These are phyloP conservation scores for Globodera rostochiensis DNA, from an alignment of 1,140 invertebrate species.

Conservation along the genomic window DNA sequence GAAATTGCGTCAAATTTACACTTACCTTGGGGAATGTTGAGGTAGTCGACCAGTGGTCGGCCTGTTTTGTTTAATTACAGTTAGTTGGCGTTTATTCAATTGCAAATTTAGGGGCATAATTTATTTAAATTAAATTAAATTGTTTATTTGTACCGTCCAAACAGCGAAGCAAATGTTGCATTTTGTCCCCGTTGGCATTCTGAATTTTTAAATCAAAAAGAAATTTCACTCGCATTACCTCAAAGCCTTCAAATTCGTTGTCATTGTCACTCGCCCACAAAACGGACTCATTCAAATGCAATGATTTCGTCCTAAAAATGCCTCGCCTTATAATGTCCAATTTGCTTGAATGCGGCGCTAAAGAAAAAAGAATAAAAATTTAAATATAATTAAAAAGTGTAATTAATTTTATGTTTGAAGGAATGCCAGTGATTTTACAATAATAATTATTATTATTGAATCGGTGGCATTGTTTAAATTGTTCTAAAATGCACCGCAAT, in stretches of 20 bases:
- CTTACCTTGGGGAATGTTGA: neutral
- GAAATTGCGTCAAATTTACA: neutral
- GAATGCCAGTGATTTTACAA: too few species aligned
- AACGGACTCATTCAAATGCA: neutral
- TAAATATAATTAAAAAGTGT: neutral
- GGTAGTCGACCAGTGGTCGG: neutral
- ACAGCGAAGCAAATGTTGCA: neutral
- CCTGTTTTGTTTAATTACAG: neutral
- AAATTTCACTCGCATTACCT: neutral
- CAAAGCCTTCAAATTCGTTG: neutral
- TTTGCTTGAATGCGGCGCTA: neutral
- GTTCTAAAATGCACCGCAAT: conserved; percentile 6
- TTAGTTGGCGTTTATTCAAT: too few species aligned
- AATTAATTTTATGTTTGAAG: neutral
- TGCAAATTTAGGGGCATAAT: too few species aligned
- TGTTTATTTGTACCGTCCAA: neutral
- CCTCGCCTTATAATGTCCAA: neutral
- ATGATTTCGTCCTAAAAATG: neutral
- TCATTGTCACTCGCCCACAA: neutral
- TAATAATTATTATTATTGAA: too few species aligned
- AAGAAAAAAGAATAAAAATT: neutral
- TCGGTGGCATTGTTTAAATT: too few species aligned
- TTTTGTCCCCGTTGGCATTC: neutral
- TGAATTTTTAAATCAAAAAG: neutral
- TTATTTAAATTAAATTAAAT: too few species aligned